Evolutionary conservation across 1,140 invertebrate species (phyloP).

Genomic region (Drosophila takahashii): DNA sequence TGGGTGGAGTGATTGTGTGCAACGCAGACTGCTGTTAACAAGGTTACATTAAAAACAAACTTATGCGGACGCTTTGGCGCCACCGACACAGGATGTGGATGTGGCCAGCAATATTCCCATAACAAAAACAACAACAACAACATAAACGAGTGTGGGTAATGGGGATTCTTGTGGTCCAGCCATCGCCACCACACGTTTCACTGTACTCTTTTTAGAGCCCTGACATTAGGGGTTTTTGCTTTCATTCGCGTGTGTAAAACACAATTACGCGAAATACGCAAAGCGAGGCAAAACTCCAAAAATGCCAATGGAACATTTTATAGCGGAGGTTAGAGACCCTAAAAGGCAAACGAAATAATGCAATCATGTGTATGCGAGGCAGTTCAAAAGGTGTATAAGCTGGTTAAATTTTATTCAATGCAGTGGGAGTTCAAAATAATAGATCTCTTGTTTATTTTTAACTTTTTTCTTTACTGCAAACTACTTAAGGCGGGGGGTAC

Average conservation of each 20-base stretch:
- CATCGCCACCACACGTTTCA: constrained; percentile 13
- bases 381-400: not conserved
- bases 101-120: not conserved
- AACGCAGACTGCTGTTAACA: constrained; percentile 35
- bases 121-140: not conserved
- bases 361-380: not conserved
- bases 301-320: constrained; percentile 5
- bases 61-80: constrained; percentile 38
- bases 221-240: constrained; percentile 8
- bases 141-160: constrained; percentile 3
- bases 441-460: constrained; percentile 8
- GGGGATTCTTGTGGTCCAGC: constrained; percentile 12
- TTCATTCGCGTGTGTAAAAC: constrained; percentile 1
- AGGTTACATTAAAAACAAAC: constrained; percentile 52
- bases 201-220: not conserved
- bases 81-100: constrained; percentile 20
- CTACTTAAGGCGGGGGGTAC: constrained; percentile 1
- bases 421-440: not conserved
- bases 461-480: not conserved
- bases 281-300: constrained; percentile 16
- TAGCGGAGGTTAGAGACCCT: not conserved
- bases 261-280: constrained; percentile 17
- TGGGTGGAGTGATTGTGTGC: constrained; percentile 11
- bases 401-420: not conserved
- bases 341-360: constrained; percentile 9